These are phyloP conservation scores for Drosophila pseudotalamancana DNA, from an alignment of 2,888 invertebrate species.

Conservation along the genomic window DNA sequence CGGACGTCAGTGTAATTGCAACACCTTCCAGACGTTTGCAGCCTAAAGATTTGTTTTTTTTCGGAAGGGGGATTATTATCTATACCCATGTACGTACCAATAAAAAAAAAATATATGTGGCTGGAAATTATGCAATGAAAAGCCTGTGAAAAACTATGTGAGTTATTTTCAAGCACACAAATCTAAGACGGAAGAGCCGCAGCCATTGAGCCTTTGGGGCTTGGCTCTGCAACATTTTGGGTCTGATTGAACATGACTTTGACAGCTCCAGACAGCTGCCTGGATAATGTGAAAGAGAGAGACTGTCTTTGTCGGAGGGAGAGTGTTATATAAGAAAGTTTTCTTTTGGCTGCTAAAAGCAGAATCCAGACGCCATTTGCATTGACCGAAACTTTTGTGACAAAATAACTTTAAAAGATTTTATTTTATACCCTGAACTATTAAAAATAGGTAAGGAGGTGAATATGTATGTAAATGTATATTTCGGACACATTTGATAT, in stretches of 20 bases:
- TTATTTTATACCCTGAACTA: too few relatives aligned
- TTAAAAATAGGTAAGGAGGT: too few relatives aligned
- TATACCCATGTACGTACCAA: background rate
- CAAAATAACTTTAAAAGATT: too few relatives aligned
- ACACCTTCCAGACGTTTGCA: slow-evolving; percentile 55
- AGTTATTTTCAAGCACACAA: slow-evolving; percentile 1
- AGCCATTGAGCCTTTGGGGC: slow-evolving; percentile 42
- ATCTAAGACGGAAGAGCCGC: slow-evolving; percentile 69
- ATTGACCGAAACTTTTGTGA: background rate
- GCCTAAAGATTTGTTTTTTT: slow-evolving; percentile 45
- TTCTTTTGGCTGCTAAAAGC: background rate
- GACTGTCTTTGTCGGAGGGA: too few relatives aligned
- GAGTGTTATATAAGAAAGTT: slow-evolving; percentile 19
- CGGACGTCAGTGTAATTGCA: slow-evolving; percentile 64
- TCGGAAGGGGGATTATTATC: slow-evolving; percentile 66
- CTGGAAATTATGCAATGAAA: slow-evolving; percentile 45
- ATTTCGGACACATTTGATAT: too few relatives aligned
- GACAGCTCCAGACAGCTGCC: slow-evolving; percentile 52
- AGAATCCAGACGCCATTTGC: slow-evolving; percentile 3
- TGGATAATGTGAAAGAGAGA: slow-evolving; percentile 7
- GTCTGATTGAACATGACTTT: slow-evolving; percentile 63
- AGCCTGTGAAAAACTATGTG: slow-evolving; percentile 23
- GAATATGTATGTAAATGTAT: too few relatives aligned
- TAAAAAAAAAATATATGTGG: slow-evolving; percentile 28
- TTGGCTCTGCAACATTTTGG: slow-evolving; percentile 30